phyloP scores from a whole-genome alignment of 1,140 invertebrate genomes.

The Bombus ignitus region DNA sequence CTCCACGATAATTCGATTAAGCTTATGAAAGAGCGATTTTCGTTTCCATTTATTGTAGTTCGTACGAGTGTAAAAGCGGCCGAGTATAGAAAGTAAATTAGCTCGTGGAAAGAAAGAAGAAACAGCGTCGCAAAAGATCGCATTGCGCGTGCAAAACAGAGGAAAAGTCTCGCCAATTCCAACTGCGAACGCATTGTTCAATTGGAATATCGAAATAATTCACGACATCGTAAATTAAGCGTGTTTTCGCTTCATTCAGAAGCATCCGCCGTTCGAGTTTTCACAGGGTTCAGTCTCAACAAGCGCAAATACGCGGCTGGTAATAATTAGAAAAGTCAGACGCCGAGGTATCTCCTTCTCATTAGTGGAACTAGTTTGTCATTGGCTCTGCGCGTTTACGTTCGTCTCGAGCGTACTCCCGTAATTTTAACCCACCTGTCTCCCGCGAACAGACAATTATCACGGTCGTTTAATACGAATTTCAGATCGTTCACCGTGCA shows the following conservation, averaged over 20 bases:
- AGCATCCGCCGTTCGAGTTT: background rate
- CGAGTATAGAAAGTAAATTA: too few relatives aligned
- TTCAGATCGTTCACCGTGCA: constrained; percentile 22
- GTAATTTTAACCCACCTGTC: constrained; percentile 18
- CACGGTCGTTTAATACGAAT: constrained; percentile 30
- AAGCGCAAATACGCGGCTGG: background rate
- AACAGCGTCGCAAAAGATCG: background rate
- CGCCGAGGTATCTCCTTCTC: constrained; percentile 12
- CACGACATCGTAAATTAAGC: background rate
- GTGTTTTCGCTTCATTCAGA: constrained; percentile 3
- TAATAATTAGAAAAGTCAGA: constrained; percentile 33
- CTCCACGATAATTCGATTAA: background rate
- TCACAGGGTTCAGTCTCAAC: background rate
- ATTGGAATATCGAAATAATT: background rate
- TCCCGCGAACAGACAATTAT: constrained; percentile 29
- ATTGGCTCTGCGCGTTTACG: constrained; percentile 16
- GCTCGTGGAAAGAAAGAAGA: background rate
- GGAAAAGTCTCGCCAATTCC: background rate
- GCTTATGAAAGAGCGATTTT: background rate
- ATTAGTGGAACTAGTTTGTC: constrained; percentile 31
- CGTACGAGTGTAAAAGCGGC: too few relatives aligned
- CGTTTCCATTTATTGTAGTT: background rate
- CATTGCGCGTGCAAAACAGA: background rate
- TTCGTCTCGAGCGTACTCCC: background rate
- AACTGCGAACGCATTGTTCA: background rate